Base-by-base conservation (phyloP, 1,140 invertebrate genomes). In the Zaprionus vittiger region DNA sequence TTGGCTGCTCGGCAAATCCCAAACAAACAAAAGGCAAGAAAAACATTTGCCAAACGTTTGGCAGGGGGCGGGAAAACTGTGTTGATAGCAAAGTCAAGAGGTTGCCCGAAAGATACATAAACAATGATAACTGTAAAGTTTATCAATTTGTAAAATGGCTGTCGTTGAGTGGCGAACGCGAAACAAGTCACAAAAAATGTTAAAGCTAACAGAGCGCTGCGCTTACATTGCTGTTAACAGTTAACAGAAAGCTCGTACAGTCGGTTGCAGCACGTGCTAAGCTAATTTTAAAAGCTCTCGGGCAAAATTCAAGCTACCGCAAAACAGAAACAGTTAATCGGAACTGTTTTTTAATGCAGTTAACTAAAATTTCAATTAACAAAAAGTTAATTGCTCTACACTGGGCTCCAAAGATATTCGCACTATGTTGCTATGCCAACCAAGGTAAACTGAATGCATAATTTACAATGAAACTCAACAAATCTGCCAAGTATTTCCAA, bases 91-190 rank as follows among this genome's bases (percentile, higher is more conserved):
- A 73, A 68, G 83, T 80, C 75, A 80, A 81, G 73, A 77, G 76
- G 61, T 63, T 67, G 71, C 68, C 44, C 57, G 52, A 67, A 89
- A 87, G 84, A 89, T 90, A 90, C 81, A 89, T 89, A 89, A 84
- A 77, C 84, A 89, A 79, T 89, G 84, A 89, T 89, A 89, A 90
- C 84, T 84, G 70, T 65, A 85, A 81, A 89, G 85, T 89, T 89
- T 89, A 90, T 90, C 85, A 89, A 89, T 89, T 89, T 89, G 73
- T 77, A 82, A 89, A 89, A 89, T 89, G 84, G 78, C 83, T 64
- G 70, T 60, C 59, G 62, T 73, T 34, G 47, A 26, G 49, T 24
- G 31, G 31, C 14, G 2, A 34, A 38, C 17, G 20, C 34, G 15
- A 15, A 37, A 26, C 4, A 52, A 28, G n/a, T 20, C 44, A 47